A percentile compares a stretch with the other conserved stretches of the same genome.
phyloP scores from a whole-genome alignment of 1,140 invertebrate genomes.

The Drosophila pruinosa region DNA sequence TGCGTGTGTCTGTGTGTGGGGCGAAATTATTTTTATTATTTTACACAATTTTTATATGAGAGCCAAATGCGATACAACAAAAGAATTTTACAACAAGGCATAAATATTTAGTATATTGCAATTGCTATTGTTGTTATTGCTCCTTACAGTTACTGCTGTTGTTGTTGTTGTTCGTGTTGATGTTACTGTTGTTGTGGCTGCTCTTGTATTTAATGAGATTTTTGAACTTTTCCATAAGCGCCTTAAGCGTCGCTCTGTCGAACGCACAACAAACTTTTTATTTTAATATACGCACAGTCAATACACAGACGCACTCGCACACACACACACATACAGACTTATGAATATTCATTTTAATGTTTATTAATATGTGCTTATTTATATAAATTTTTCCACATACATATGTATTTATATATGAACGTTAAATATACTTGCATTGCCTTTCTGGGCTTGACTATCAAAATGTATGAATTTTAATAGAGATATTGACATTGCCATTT shows the following conservation, averaged over 20 bases:
- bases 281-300: constrained; percentile 1
- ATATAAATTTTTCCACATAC: not conserved
- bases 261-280: constrained; percentile 10
- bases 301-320: not conserved
- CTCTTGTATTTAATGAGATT: constrained; percentile 70
- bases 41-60: constrained; percentile 76
- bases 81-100: constrained; percentile 44
- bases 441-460: too few species aligned
- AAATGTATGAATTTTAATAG: too few species aligned
- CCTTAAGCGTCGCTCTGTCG: constrained; percentile 44
- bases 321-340: not conserved
- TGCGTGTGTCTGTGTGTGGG: constrained; percentile 6
- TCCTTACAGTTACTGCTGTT: not conserved
- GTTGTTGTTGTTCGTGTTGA: not conserved
- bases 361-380: not conserved
- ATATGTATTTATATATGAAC: too few species aligned
- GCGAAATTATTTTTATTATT: constrained; percentile 76
- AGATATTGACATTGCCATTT: not conserved
- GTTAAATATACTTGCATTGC: too few species aligned
- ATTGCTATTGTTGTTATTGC: constrained; percentile 30
- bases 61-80: constrained; percentile 47
- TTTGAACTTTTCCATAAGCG: constrained; percentile 72
- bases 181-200: constrained; percentile 37
- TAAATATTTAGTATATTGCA: constrained; percentile 77
- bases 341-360: not conserved